These are phyloP conservation scores for Brachionus asplanchnoidis DNA, from an alignment of 1,140 invertebrate genomes.

Conservation along the genomic window DNA sequence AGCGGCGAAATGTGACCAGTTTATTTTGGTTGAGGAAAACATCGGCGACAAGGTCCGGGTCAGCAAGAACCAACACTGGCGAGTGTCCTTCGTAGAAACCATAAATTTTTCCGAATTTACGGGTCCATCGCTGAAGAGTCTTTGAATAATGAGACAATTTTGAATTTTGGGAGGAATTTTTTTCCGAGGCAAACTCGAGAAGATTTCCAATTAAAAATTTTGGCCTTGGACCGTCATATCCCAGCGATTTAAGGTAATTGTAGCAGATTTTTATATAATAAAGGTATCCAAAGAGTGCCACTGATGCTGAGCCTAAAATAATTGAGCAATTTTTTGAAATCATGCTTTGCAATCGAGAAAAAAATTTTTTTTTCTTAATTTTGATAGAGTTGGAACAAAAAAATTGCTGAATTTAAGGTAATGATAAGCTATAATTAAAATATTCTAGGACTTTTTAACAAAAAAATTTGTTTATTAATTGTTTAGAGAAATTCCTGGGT, in stretches of 20 bases:
- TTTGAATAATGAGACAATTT: constrained; percentile 27
- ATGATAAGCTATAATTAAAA: constrained; percentile 29
- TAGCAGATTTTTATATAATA: constrained; percentile 15
- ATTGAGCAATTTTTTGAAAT: constrained; percentile 4
- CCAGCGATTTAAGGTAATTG: constrained; percentile 15
- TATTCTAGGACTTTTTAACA: background rate
- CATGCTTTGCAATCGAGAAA: background rate
- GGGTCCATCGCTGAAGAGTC: constrained; percentile 16
- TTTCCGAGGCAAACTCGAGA: background rate
- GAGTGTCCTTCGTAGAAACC: constrained; percentile 36
- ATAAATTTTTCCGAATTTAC: constrained; percentile 30
- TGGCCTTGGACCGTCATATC: constrained; percentile 32
- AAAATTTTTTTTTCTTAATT: background rate
- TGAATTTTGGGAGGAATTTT: background rate
- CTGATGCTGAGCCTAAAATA: constrained; percentile 1
- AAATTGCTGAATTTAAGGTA: background rate
- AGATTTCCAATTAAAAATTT: constrained; percentile 31
- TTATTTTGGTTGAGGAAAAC: constrained; percentile 39
- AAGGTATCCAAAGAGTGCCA: background rate
- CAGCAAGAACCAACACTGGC: constrained; percentile 35
- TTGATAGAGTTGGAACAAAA: background rate
- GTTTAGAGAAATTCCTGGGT: background rate
- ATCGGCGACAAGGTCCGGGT: constrained; percentile 19
- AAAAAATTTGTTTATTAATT: background rate
- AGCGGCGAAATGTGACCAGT: background rate